Conservation (phyloP, 1,140 invertebrate species). For the Euglossa dilemma region DNA sequence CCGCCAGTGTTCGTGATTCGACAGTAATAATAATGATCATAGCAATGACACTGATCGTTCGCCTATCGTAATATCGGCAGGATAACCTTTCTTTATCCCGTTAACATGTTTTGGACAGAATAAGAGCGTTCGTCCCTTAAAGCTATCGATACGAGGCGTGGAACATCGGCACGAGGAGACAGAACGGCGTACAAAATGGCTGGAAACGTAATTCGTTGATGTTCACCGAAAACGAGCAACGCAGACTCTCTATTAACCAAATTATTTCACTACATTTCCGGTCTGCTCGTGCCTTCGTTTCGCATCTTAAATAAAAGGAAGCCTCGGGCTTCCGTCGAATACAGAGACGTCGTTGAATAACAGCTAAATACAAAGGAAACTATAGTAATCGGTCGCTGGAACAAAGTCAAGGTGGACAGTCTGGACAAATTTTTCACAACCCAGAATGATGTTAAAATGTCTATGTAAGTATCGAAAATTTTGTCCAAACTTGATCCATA, state of each 20-base stretch:
- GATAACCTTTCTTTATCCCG: constrained; percentile 5
- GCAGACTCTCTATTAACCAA: neutral
- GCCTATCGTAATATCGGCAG: constrained; percentile 44
- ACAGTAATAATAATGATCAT: constrained; percentile 18
- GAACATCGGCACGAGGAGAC: constrained; percentile 5
- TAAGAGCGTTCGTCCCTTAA: constrained; percentile 34
- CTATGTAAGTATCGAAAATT: neutral
- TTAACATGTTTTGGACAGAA: neutral
- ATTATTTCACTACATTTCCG: neutral
- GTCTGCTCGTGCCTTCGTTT: neutral
- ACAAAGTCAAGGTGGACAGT: neutral
- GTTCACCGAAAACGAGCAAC: neutral
- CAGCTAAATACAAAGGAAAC: neutral
- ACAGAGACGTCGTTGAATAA: neutral
- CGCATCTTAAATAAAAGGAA: neutral
- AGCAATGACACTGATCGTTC: constrained; percentile 13
- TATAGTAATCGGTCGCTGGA: neutral
- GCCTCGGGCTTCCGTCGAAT: neutral
- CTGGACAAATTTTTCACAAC: neutral
- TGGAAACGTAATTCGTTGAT: constrained; percentile 56
- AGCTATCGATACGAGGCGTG: constrained; percentile 31
- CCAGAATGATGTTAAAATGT: no score
- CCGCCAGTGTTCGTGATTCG: neutral
- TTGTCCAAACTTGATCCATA: neutral
- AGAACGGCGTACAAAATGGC: constrained; percentile 1